phyloP scores from a whole-genome alignment of 2,888 invertebrate species.

The Lutraria lutraria region DNA sequence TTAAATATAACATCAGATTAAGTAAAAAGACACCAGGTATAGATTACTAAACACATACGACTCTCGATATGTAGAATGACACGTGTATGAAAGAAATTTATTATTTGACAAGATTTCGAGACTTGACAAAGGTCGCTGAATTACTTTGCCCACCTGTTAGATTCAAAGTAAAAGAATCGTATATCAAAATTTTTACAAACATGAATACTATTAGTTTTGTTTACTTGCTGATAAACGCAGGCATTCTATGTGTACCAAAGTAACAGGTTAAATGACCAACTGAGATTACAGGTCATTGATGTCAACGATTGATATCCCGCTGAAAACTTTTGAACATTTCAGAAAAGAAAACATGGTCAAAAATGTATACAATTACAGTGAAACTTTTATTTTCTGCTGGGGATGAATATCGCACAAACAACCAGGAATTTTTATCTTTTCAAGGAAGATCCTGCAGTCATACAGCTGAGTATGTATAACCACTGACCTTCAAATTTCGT shows the following conservation, averaged over 20 bases:
- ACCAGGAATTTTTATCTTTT: no score
- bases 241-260: conserved; percentile 42
- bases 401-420: no score
- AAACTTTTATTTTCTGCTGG: no score
- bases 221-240: conserved; percentile 36
- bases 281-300: neutral
- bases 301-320: neutral
- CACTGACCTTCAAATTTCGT: no score
- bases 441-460: no score
- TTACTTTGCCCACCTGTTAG: conserved; percentile 9
- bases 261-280: conserved; percentile 31
- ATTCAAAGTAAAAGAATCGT: neutral
- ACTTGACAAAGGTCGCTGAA: conserved; percentile 16
- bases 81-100: neutral
- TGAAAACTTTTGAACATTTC: conserved; percentile 20
- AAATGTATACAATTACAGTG: no score
- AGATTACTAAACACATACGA: no score
- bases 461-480: no score
- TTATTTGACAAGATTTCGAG: conserved; percentile 11
- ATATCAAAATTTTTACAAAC: conserved; percentile 23
- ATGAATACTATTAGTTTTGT: conserved; percentile 30
- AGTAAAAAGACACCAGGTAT: no score
- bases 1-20: no score
- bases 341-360: neutral
- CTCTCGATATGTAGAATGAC: neutral